Evolutionary conservation across 2,888 invertebrate species (phyloP).

Genomic region (Leptinotarsa haldemani): DNA sequence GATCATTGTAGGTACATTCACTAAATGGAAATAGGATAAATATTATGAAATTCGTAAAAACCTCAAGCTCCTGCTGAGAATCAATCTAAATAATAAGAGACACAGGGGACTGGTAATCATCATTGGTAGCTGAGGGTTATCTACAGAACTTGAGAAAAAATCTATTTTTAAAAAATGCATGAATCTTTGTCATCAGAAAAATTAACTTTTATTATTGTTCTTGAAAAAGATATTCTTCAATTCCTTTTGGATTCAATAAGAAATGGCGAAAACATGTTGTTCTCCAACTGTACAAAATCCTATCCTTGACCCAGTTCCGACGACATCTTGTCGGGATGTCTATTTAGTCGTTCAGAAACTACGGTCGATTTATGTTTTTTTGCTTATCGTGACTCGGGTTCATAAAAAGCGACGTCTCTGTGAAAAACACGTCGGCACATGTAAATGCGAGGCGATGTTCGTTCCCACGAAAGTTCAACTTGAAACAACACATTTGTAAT

Average conservation of each 20-base stretch:
- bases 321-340: neutral
- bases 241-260: neutral
- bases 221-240: neutral
- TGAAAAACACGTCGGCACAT: slow-evolving; percentile 8
- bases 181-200: neutral
- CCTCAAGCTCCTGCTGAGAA: too few relatives aligned
- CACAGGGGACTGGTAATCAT: too few relatives aligned
- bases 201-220: neutral
- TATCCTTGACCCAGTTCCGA: neutral
- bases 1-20: too few relatives aligned
- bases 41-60: too few relatives aligned
- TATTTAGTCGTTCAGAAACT: neutral
- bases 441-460: slow-evolving; percentile 1
- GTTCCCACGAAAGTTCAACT: slow-evolving; percentile 36
- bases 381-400: neutral
- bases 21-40: too few relatives aligned
- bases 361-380: slow-evolving; percentile 10
- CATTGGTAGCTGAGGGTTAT: too few relatives aligned
- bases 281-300: neutral
- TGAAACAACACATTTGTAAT: slow-evolving; percentile 31
- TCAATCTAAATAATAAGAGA: too few relatives aligned
- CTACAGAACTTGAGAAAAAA: too few relatives aligned
- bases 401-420: neutral
- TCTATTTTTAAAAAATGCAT: neutral
- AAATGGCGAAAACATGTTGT: neutral